Conservation (phyloP, 2,888 invertebrate genomes). For the Troilus luridus region DNA sequence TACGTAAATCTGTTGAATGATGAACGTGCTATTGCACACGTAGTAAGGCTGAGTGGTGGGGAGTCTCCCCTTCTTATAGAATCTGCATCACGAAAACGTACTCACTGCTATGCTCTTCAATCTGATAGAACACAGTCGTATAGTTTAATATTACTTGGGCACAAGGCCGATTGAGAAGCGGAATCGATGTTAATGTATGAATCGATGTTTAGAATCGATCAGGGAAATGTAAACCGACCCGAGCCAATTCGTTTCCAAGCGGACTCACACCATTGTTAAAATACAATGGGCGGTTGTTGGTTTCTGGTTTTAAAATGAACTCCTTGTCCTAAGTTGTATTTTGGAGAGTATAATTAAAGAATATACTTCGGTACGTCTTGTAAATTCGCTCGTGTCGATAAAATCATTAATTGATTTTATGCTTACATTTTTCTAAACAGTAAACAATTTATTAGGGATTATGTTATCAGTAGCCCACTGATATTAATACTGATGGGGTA, state of each 20-base stretch:
- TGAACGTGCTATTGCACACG: neutral
- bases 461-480: too few species aligned
- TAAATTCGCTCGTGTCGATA: too few species aligned
- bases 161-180: too few species aligned
- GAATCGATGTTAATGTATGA: neutral
- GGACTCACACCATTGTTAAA: neutral
- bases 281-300: neutral
- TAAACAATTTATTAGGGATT: too few species aligned
- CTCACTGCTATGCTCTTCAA: neutral
- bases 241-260: neutral
- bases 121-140: too few species aligned
- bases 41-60: neutral
- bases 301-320: neutral
- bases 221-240: neutral
- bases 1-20: neutral
- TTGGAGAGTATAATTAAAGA: too few species aligned
- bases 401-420: too few species aligned
- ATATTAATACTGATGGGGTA: too few species aligned
- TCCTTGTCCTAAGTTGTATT: too few species aligned
- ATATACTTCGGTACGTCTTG: too few species aligned
- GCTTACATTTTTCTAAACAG: too few species aligned
- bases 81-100: neutral
- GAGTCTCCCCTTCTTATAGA: neutral
- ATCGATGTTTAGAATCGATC: neutral
- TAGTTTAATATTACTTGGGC: too few species aligned